These are phyloP conservation scores for Enteromius viviparus DNA, from an alignment of 2,797 vertebrate genomes.

Conservation along the genomic window DNA sequence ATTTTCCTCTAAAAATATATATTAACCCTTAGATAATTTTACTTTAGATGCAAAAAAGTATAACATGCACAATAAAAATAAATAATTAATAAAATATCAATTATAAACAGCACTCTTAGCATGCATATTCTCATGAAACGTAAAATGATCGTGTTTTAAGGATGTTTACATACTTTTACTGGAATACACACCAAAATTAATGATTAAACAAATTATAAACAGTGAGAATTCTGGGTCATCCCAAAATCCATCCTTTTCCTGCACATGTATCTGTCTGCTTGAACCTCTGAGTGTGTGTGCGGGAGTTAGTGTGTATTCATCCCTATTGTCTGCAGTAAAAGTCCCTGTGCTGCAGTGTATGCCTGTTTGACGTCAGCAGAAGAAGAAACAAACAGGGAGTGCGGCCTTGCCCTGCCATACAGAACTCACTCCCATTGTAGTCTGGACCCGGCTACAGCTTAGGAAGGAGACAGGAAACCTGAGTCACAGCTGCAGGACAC, in stretches of 20 bases:
- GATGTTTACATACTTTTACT: background rate
- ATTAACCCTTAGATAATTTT: background rate
- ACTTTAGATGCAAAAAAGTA: background rate
- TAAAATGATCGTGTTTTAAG: background rate
- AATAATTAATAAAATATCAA: background rate
- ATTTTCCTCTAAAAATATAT: background rate
- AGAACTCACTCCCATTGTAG: slow-evolving; percentile 73
- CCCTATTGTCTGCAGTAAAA: slow-evolving; percentile 56
- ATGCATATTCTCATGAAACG: background rate
- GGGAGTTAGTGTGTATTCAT: slow-evolving; percentile 20
- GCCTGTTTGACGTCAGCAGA: slow-evolving; percentile 67
- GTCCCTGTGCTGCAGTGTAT: slow-evolving; percentile 51
- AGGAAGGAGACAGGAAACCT: slow-evolving; percentile 98
- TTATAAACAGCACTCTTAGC: background rate
- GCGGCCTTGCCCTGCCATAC: slow-evolving; percentile 61
- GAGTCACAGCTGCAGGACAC: slow-evolving; percentile 75
- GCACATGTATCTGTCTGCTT: background rate
- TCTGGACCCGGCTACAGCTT: slow-evolving; percentile 69
- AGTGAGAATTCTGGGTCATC: background rate
- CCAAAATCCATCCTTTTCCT: background rate
- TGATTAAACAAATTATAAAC: background rate
- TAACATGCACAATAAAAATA: no score
- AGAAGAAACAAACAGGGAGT: slow-evolving; percentile 71
- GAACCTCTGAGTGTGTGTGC: background rate
- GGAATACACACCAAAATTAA: background rate